Evolutionary conservation across 1,140 invertebrate genomes (phyloP), one percentile per base, ranked within the genome.

Genomic region (Drosophila pectinifera): DNA sequence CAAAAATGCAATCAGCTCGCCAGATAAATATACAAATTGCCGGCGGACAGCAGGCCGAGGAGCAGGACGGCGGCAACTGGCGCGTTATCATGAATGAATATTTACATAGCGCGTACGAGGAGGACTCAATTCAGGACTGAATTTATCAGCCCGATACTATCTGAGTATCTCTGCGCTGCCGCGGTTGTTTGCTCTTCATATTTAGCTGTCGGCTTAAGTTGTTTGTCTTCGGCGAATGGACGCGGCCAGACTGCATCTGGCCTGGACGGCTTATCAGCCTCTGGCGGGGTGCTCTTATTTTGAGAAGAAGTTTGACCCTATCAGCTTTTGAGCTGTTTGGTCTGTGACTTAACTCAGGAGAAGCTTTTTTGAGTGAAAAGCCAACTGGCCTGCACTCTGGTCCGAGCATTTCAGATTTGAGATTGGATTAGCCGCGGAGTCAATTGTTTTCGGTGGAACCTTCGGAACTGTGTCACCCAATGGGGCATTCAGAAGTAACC

Each of bases 1-100:
- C 80, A 83, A 83, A 83, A 83, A 83, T 79, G 80, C 80, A 78
- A 83, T 83, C 80, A 75, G 57, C 73, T 65, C 45, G 45, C 39
- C 43, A 46, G 59, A 83, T 83, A 79, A 83, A 79, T 75, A 79
- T 70, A 83, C 59, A 83, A 82, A 73, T 58, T 61, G 73, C 28
- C 26, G 26, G 34, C 22, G 28, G 41, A 55, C 41, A 34, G 38
- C 58, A n/a, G 13, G 41, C 51, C 51, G 41, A n/a, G n/a, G n/a
- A n/a, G n/a, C n/a, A n/a, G n/a, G n/a, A 39, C 54, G 49, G 18
- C 55, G 28, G 61, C 73, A 78, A 61, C 63, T 78, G 79, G 39
- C 63, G 62, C 51, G 74, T 82, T 82, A 82, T 82, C 80, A 83
- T 83, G 38, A 59, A 59, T 49, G 55, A 75, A 74, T 82, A 83